phyloP scores from a whole-genome alignment of 2,113 vertebrate species.

The Labrus mixtus region DNA sequence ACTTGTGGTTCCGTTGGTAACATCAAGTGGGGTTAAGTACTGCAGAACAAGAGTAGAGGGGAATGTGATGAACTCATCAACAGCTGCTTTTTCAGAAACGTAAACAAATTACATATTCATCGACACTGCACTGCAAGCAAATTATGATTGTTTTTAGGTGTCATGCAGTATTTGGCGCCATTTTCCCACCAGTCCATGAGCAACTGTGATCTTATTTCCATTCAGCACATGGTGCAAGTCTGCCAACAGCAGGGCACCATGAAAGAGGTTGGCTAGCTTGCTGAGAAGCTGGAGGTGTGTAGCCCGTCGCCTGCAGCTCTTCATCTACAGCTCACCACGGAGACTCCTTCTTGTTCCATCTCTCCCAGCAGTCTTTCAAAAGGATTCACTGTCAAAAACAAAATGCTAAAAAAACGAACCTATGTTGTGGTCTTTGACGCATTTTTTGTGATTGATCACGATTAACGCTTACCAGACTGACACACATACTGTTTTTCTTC shows the following conservation, averaged over 20 bases:
- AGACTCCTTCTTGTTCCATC: neutral
- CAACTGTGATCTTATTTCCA: neutral
- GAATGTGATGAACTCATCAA: too few relatives aligned
- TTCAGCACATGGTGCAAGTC: neutral
- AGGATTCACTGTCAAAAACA: neutral
- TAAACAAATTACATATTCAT: neutral
- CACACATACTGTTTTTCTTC: neutral
- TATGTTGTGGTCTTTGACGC: neutral
- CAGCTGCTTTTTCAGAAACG: too few relatives aligned
- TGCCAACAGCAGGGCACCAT: conserved; percentile 7
- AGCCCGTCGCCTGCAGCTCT: neutral
- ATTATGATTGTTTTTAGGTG: neutral
- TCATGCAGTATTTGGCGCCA: neutral
- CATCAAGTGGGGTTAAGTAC: too few relatives aligned
- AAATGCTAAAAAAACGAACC: neutral
- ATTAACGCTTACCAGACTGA: neutral
- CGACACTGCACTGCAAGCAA: neutral
- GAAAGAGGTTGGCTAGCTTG: neutral
- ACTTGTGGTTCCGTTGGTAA: too few relatives aligned
- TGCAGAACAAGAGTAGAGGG: too few relatives aligned
- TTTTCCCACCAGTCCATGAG: neutral
- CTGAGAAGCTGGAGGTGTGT: neutral
- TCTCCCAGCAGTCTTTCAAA: neutral
- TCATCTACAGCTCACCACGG: neutral
- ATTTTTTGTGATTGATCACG: neutral